Evolutionary conservation across 1,140 invertebrate genomes (phyloP), one percentile per base, ranked within the genome.

Genomic region (Drosophila santomea): DNA sequence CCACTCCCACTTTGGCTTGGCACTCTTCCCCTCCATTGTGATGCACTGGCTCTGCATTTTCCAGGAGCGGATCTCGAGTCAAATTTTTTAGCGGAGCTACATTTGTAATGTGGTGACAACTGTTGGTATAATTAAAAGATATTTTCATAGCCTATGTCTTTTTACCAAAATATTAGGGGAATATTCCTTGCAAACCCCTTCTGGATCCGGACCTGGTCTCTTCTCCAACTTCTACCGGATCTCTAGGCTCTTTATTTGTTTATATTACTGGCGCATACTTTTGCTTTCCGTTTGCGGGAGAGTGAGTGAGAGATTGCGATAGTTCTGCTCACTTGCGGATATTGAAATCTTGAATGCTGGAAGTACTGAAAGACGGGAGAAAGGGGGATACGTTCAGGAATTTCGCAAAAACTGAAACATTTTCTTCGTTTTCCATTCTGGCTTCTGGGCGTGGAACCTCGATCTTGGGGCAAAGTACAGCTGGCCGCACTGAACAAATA

Each of bases 221-320:
- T 23, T 39, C 15, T 15, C 32, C 38, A 45, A 50, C 38, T 75
- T 62, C 67, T 79, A 79, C 67, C 80, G 79, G 83, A 88, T 89
- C 80, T 89, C 58, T 74, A 71, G 68, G 77, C 73, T 80, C 64
- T 69, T 89, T 89, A 84, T 88, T 88, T 89, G 84, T 89, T 88
- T 88, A 89, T 84, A 84, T 89, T 84, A 85, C 63, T 69, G 59
- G 76, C 71, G 64, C 78, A 88, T 88, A 89, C 80, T 89, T 90
- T 89, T 84, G 80, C 80, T 89, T 89, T 89, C 80, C 84, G 71
- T 76, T 56, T 62, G 45, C 60, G 43, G 43, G 17, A 41, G 38
- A 38, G 48, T 23, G 23, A 41, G 32, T 6, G 20, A 54, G 32
- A 25, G 48, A 54, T 8, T 20, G 25, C 12, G 15, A 45, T 20